phyloP scores from a whole-genome alignment of 2,888 invertebrate genomes.

The Chaetoderma sp. region DNA sequence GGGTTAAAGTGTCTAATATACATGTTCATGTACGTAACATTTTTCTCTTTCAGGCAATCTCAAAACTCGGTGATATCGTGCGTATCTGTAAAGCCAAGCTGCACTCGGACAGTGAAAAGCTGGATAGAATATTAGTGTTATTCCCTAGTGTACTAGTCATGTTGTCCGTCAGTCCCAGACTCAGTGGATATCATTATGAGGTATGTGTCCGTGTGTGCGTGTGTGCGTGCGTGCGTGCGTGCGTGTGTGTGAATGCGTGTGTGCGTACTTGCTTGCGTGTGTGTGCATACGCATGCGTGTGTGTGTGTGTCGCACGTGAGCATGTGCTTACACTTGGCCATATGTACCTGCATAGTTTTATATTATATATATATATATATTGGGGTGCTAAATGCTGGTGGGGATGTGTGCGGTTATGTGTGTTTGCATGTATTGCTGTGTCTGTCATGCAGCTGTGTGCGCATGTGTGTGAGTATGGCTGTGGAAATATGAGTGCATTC shows the following conservation, averaged over 20 bases:
- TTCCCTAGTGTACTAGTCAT: conserved; percentile 91
- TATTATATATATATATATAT: too few species aligned
- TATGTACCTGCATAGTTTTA: too few species aligned
- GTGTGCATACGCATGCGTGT: background rate
- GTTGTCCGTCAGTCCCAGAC: conserved; percentile 89
- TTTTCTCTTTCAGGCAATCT: conserved; percentile 72
- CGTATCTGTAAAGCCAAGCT: conserved; percentile 93
- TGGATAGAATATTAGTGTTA: conserved; percentile 89
- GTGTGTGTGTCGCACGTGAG: too few species aligned
- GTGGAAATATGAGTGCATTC: too few species aligned
- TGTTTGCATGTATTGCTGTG: too few species aligned
- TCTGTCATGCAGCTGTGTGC: too few species aligned
- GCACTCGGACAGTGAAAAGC: conserved; percentile 76
- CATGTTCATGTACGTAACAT: background rate
- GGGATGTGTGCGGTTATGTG: too few species aligned
- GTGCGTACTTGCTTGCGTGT: too few species aligned
- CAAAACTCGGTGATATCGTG: conserved; percentile 85
- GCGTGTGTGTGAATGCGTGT: background rate
- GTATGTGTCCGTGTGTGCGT: conserved; percentile 70
- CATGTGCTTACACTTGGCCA: too few species aligned
- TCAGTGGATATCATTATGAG: conserved; percentile 96
- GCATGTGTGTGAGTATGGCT: too few species aligned
- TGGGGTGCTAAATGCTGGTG: too few species aligned
- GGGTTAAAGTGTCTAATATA: too few species aligned
- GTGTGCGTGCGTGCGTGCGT: background rate